phyloP scores from a whole-genome alignment of 2,797 vertebrate genomes.

The Lepilemur septentrionalis region DNA sequence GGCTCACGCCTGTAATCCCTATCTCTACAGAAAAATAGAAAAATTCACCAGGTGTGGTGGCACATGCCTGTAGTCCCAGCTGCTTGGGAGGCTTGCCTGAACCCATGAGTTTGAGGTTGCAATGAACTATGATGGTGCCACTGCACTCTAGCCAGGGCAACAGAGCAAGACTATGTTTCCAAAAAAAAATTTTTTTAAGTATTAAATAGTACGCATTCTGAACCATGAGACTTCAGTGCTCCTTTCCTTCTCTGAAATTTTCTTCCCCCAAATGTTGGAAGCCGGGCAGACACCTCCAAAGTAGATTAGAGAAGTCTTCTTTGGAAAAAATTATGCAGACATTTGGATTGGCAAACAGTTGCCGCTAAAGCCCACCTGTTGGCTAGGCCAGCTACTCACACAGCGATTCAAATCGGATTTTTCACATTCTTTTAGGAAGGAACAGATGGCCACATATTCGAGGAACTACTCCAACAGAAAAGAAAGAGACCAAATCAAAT shows the following conservation, averaged over 20 bases:
- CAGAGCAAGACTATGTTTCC: background rate
- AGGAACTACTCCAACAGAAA: background rate
- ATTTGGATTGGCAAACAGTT: background rate
- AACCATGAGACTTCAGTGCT: background rate
- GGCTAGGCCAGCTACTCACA: background rate
- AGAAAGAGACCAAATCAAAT: background rate
- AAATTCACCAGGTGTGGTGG: background rate
- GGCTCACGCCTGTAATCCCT: background rate
- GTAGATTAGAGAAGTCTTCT: background rate
- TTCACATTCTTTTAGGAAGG: background rate
- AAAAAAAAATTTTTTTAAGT: background rate
- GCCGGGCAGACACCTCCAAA: background rate
- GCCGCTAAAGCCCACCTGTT: background rate
- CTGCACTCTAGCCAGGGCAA: background rate
- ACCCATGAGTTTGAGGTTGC: background rate
- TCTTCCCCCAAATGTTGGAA: background rate
- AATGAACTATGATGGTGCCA: background rate
- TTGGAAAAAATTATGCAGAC: background rate
- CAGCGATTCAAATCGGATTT: background rate
- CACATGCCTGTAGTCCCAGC: background rate
- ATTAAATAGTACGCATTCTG: background rate
- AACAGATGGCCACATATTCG: background rate
- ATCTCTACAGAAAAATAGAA: background rate
- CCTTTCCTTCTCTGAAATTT: background rate
- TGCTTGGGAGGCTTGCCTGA: background rate